Conservation (phyloP, 2,113 vertebrate species). For the Orthochromis indermauri region DNA sequence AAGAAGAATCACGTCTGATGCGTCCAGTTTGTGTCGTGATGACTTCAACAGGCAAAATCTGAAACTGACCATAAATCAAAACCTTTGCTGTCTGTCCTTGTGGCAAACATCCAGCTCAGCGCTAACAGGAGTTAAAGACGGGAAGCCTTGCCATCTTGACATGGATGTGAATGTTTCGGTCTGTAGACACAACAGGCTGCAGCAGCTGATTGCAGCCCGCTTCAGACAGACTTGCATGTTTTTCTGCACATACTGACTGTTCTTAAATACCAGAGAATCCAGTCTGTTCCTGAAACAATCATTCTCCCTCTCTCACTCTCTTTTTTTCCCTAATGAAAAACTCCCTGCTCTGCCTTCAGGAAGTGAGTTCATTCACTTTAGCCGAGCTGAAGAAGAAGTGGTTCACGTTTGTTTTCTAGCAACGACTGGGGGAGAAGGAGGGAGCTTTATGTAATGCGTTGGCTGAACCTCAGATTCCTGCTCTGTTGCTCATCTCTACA, state of each 20-base stretch:
- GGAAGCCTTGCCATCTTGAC: neutral
- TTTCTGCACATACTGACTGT: neutral
- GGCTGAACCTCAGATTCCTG: conserved; percentile 2
- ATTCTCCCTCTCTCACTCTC: neutral
- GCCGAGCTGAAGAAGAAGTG: neutral
- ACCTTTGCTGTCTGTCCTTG: neutral
- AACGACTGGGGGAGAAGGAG: neutral
- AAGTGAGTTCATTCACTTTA: conserved; percentile 25
- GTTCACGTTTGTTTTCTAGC: neutral
- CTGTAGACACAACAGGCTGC: neutral
- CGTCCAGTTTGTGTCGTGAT: neutral
- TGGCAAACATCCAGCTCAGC: neutral
- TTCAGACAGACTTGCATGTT: neutral
- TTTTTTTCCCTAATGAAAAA: neutral
- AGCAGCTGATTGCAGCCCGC: neutral
- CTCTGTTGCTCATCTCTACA: conserved; percentile 39
- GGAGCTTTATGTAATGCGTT: conserved; percentile 1
- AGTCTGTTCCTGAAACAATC: neutral
- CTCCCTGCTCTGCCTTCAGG: neutral
- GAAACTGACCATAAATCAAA: neutral
- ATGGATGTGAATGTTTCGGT: neutral
- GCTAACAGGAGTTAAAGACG: neutral
- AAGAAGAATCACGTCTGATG: neutral
- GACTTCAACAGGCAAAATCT: neutral
- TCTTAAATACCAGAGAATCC: neutral